A percentile compares a stretch with the other conserved stretches of the same genome.
phyloP scores from a whole-genome alignment of 2,888 invertebrate species.

The Dynastes tityus region DNA sequence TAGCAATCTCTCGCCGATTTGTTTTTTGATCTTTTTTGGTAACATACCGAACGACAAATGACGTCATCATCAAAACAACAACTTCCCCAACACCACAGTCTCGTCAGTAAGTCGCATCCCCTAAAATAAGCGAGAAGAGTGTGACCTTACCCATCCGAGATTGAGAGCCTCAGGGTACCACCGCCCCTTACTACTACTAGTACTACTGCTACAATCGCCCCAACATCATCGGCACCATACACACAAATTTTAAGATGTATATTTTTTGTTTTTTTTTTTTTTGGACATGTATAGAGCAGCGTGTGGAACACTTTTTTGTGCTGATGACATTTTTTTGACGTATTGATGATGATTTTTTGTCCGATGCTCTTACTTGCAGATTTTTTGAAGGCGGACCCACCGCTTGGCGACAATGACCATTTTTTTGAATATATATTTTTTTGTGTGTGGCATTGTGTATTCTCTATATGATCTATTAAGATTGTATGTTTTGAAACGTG shows the following conservation, averaged over 20 bases:
- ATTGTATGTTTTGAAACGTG: too few species aligned
- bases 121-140: conserved; percentile 10
- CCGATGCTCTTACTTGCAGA: conserved; percentile 35
- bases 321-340: conserved; percentile 57
- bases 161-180: conserved; percentile 26
- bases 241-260: conserved; percentile 26
- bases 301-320: conserved; percentile 67
- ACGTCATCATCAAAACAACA: conserved; percentile 20
- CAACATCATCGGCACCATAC: conserved; percentile 3
- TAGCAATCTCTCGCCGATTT: conserved; percentile 25
- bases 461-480: conserved; percentile 7
- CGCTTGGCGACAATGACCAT: conserved; percentile 57
- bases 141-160: conserved; percentile 6
- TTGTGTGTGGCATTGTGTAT: conserved; percentile 42
- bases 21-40: conserved; percentile 50
- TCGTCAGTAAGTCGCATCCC: conserved; percentile 24
- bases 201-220: conserved; percentile 2
- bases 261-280: background rate
- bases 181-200: conserved; percentile 27
- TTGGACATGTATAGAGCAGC: conserved; percentile 61
- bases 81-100: conserved; percentile 8
- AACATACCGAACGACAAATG: conserved; percentile 19
- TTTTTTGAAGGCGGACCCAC: conserved; percentile 60
- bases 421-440: conserved; percentile 54
- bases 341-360: conserved; percentile 50